A percentile compares a stretch with the other conserved stretches of the same genome.
phyloP scores from a whole-genome alignment of 2,797 vertebrate genomes.

The Crocidura indochinensis region DNA sequence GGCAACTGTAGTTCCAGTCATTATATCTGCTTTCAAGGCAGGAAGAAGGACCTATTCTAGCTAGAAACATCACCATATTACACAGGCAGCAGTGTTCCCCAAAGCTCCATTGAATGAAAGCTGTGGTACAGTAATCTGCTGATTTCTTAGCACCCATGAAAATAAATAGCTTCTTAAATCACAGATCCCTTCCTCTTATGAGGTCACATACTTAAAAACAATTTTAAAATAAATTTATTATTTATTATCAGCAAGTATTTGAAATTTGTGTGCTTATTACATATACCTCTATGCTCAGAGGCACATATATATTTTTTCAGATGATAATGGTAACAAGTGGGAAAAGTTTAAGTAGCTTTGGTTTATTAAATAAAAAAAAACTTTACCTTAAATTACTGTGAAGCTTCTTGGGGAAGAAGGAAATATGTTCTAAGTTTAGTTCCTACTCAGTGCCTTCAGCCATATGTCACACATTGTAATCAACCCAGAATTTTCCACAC shows the following conservation, averaged over 20 bases:
- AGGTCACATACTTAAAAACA: no score
- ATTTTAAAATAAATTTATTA: no score
- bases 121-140: background rate
- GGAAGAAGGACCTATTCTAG: background rate
- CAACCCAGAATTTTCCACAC: no score
- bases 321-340: no score
- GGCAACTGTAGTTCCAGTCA: background rate
- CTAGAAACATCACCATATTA: background rate
- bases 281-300: no score
- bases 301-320: no score
- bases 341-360: no score
- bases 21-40: constrained; percentile 9
- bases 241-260: no score
- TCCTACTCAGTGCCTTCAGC: background rate
- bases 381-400: background rate
- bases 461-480: background rate
- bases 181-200: no score
- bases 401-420: constrained; percentile 5
- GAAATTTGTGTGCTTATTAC: no score
- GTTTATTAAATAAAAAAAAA: background rate
- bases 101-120: background rate
- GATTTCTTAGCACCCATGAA: background rate
- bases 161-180: background rate
- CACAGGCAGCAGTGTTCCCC: background rate
- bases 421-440: background rate